A percentile compares a stretch with the other conserved stretches of the same genome.
phyloP scores from a whole-genome alignment of 2,888 invertebrate species.

The Parnassius glacialis region DNA sequence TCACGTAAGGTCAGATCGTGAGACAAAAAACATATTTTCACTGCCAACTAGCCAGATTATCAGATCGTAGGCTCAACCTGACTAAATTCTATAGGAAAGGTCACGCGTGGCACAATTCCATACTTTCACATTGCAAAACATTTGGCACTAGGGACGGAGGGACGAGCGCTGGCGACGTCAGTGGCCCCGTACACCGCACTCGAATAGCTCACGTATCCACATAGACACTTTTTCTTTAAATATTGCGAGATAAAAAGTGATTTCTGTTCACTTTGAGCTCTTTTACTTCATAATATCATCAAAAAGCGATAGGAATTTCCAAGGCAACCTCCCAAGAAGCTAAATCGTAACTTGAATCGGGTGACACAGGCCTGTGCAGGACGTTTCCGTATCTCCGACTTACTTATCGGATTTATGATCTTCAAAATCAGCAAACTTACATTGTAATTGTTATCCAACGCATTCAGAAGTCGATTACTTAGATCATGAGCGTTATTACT shows the following conservation, averaged over 20 bases:
- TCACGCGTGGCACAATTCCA: conserved; percentile 78
- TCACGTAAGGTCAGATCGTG: conserved; percentile 58
- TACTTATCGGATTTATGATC: conserved; percentile 63
- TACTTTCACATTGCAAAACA: conserved; percentile 81
- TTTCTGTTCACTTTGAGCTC: conserved; percentile 42
- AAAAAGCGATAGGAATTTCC: conserved; percentile 46
- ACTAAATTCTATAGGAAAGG: conserved; percentile 66
- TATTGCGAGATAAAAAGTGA: conserved; percentile 48
- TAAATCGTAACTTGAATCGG: conserved; percentile 72
- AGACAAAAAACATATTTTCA: conserved; percentile 55
- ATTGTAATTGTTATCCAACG: conserved; percentile 98
- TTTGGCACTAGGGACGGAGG: conserved; percentile 75
- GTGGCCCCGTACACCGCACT: conserved; percentile 68
- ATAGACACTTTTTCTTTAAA: conserved; percentile 54
- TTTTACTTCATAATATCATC: conserved; percentile 45
- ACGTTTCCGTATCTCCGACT: conserved; percentile 71
- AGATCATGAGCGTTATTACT: conserved; percentile 93
- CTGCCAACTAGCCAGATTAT: conserved; percentile 41
- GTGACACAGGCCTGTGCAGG: conserved; percentile 77
- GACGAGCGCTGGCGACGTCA: conserved; percentile 74
- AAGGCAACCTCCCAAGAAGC: conserved; percentile 64
- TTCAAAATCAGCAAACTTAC: conserved; percentile 87
- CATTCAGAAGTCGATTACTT: conserved; percentile 97
- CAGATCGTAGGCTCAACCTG: conserved; percentile 41
- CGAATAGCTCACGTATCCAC: conserved; percentile 70